phyloP scores from a whole-genome alignment of 2,113 vertebrate genomes.

The Lophochroa leadbeateri region DNA sequence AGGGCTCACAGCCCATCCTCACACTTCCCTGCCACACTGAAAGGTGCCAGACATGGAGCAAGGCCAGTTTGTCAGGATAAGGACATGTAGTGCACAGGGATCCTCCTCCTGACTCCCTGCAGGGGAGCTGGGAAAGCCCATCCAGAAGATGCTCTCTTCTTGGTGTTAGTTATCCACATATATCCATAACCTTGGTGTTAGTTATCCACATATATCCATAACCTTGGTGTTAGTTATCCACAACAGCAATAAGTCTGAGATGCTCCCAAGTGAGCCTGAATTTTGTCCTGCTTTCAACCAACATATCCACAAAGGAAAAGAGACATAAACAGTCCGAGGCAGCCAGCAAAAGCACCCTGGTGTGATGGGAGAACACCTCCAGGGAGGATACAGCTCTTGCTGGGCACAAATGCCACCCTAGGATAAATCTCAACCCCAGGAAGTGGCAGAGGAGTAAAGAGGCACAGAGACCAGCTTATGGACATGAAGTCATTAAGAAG shows the following conservation, averaged over 20 bases:
- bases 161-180: neutral
- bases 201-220: neutral
- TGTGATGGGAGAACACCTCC: neutral
- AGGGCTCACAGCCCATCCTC: neutral
- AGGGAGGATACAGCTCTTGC: neutral
- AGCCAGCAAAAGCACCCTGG: neutral
- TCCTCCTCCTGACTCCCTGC: neutral
- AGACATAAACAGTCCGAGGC: neutral
- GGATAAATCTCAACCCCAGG: neutral
- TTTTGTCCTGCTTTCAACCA: neutral
- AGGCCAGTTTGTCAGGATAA: neutral
- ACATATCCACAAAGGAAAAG: neutral
- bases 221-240: neutral
- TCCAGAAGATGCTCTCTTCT: neutral
- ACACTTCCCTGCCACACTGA: accelerated
- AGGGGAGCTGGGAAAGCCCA: neutral
- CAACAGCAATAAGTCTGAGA: neutral
- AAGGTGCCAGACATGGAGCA: neutral
- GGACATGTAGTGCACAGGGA: neutral
- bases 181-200: neutral
- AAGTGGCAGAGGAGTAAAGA: neutral
- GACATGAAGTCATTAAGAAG: neutral
- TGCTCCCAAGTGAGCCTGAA: neutral
- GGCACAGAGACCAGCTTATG: neutral
- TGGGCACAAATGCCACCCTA: neutral